Evolutionary conservation across 92 coral and sea anemone genomes (phyloP), one percentile per base, ranked within the genome.

Genomic region (Isaurus tuberculatus): DNA sequence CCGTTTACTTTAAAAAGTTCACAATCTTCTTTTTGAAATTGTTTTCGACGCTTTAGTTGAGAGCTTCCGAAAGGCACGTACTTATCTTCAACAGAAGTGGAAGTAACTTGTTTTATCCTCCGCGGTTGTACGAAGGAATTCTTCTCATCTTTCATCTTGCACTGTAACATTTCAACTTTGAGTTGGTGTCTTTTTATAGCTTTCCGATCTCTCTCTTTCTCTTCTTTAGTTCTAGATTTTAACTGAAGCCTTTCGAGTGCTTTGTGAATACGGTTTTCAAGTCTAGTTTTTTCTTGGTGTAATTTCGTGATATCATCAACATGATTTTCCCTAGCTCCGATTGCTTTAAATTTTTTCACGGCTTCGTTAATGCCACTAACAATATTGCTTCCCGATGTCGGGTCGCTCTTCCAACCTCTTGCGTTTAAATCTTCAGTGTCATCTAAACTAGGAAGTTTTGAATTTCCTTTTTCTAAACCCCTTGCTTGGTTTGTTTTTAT

Each of bases 1-100:
- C 69, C 82, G 70, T 34, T 40, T 22, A 77, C 82, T 58, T 16
- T 57, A 10, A 77, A 77, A 77, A 77, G 82, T 14, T 77, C 69
- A n/a, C 70, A 46, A 8, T 70, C 82, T 77, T 77, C 30, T 32
- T 58, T 30, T 20, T 70, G 70, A 58, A 58, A 77, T 40, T 57
- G 70, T 20, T 13, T 36, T 7, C 25, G 82, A 17, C 69, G 70
- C 55, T 34, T 57, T 57, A 77, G 22, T n/a, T 57, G 70, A 13
- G 29, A 55, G 29, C 82, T 77, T 14, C 70, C 82, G 33, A 77
- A 77, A 33, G 70, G 32, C 4, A 42, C 36, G 16, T 17, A 23
- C 22, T 14, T 77, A 22, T 34, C 65, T 19, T 29, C 42, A 53
- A 15, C 69, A n/a, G n/a, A n/a, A n/a, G n/a, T n/a, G n/a, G n/a